These are phyloP conservation scores for Gadopsis marmoratus DNA, from an alignment of 2,797 vertebrate species.

Conservation along the genomic window DNA sequence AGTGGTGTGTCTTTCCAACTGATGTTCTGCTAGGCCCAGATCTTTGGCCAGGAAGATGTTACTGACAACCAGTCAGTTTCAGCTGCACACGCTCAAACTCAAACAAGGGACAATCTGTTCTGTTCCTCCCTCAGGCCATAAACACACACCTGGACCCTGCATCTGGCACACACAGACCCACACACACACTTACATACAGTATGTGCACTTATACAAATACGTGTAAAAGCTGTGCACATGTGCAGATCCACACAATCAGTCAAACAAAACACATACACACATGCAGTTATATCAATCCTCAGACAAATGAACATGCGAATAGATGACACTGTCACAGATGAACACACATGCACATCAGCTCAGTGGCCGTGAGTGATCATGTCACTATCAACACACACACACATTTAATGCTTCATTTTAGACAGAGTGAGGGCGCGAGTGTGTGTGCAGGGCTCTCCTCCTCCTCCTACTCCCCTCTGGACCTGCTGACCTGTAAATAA, in stretches of 20 bases:
- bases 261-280: neutral
- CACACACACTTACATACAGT: slow-evolving; percentile 5
- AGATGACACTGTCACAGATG: slow-evolving; percentile 18
- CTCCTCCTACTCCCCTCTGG: slow-evolving; percentile 31
- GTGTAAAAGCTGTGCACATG: slow-evolving; percentile 4
- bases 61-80: slow-evolving; percentile 57
- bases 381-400: slow-evolving; percentile 34
- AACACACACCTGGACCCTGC: slow-evolving; percentile 77
- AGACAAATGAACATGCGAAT: neutral
- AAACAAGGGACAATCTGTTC: slow-evolving; percentile 74
- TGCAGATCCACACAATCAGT: neutral
- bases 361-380: slow-evolving; percentile 40
- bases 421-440: neutral
- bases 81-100: slow-evolving; percentile 40
- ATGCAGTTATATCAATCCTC: neutral
- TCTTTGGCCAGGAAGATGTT: slow-evolving; percentile 47
- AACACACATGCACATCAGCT: slow-evolving; percentile 30
- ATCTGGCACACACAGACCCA: slow-evolving; percentile 28
- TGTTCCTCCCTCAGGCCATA: slow-evolving; percentile 60
- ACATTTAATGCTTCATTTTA: neutral
- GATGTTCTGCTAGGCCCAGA: slow-evolving; percentile 40
- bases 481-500: slow-evolving; percentile 72
- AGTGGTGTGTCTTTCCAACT: slow-evolving; percentile 9
- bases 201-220: neutral
- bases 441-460: slow-evolving; percentile 28